phyloP scores from a whole-genome alignment of 2,113 vertebrate species.

The Seriola dumerili region DNA sequence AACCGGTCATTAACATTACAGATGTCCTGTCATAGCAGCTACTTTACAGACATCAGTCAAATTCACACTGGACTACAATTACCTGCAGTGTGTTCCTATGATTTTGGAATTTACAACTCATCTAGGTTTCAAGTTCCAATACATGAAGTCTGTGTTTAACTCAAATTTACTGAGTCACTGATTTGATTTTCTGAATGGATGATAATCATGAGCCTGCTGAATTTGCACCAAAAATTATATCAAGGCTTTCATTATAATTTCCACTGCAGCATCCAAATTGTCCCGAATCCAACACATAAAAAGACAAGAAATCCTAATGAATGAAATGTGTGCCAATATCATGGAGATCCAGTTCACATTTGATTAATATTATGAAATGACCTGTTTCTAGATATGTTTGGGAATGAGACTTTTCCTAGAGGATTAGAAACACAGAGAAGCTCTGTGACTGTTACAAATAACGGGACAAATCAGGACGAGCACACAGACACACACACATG shows the following conservation, averaged over 20 bases:
- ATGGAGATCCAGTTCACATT: neutral
- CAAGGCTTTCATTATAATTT: neutral
- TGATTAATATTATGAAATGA: neutral
- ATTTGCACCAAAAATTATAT: neutral
- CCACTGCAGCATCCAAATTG: neutral
- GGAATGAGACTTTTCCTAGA: neutral
- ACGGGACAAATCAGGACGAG: constrained; percentile 13
- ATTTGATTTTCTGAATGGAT: constrained; percentile 12
- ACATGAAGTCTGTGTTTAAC: neutral
- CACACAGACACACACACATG: constrained; percentile 18
- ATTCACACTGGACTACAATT: constrained; percentile 1
- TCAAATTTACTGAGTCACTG: neutral
- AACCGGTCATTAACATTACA: constrained; percentile 61
- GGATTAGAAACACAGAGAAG: neutral
- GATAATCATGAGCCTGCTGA: constrained; percentile 1
- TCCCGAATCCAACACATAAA: neutral
- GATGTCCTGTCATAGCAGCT: constrained; percentile 51
- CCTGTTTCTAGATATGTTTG: neutral
- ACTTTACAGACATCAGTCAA: constrained; percentile 52
- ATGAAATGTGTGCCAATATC: neutral
- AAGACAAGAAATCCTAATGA: neutral
- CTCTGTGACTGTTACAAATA: neutral
- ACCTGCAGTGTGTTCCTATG: neutral
- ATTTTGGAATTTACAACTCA: constrained; percentile 16
- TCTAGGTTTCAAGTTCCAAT: neutral